Conservation (phyloP, 1,140 invertebrate species). For the Rhagoletis pomonella region DNA sequence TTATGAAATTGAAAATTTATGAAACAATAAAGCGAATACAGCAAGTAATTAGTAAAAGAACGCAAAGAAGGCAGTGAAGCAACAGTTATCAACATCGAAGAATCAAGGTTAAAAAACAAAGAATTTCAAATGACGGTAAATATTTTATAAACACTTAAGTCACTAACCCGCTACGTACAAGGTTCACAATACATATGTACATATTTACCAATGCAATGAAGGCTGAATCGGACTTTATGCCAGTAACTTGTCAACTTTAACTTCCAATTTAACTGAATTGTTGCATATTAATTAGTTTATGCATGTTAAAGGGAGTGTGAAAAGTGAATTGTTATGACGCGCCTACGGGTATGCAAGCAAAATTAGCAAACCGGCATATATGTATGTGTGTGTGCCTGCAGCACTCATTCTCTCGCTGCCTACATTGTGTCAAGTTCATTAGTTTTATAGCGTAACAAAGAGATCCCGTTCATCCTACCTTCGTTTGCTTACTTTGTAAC, state of each 20-base stretch:
- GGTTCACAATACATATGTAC: not conserved
- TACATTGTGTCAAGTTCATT: conserved; percentile 37
- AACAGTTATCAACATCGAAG: not conserved
- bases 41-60: not conserved
- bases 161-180: not conserved
- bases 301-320: conserved; percentile 39
- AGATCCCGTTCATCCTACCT: not conserved
- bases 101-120: not conserved
- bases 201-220: no score
- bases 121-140: conserved; percentile 5
- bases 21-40: not conserved
- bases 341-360: conserved; percentile 17
- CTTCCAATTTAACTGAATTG: no score
- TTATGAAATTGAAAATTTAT: conserved; percentile 18
- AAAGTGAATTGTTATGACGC: conserved; percentile 30
- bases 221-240: no score
- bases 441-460: conserved; percentile 29
- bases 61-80: not conserved
- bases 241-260: no score
- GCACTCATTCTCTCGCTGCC: not conserved
- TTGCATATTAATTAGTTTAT: conserved; percentile 50
- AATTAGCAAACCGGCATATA: not conserved
- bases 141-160: not conserved
- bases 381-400: not conserved
- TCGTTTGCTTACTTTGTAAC: not conserved